These are phyloP conservation scores for Chromobotia macracanthus DNA, from an alignment of 2,797 vertebrate species.

Conservation along the genomic window DNA sequence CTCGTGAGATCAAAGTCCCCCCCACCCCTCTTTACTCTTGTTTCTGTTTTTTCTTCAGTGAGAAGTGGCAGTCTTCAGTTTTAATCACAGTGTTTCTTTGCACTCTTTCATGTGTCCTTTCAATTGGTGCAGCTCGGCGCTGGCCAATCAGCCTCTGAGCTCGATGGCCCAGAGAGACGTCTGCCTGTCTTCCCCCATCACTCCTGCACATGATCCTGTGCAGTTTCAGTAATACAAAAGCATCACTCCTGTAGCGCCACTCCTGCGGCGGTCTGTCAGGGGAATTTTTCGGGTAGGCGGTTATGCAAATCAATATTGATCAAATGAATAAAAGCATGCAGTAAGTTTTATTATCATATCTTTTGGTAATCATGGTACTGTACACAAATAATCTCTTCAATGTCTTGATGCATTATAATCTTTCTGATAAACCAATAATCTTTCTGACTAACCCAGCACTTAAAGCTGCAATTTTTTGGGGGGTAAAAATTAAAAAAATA, in stretches of 20 bases:
- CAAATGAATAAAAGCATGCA: not conserved
- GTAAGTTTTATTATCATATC: not conserved
- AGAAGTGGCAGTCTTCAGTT: constrained; percentile 45
- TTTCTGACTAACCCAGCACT: no score
- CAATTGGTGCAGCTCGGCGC: constrained; percentile 15
- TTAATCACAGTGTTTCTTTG: constrained; percentile 28
- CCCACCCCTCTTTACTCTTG: not conserved
- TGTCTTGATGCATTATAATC: not conserved
- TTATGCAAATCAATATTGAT: not conserved
- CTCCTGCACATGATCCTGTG: not conserved
- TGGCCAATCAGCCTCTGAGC: constrained; percentile 32
- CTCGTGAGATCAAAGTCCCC: constrained; percentile 54
- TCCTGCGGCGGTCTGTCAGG: not conserved
- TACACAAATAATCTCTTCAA: not conserved
- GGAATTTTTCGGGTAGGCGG: not conserved
- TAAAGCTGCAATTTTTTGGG: no score
- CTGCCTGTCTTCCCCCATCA: constrained; percentile 32
- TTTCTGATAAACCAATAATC: not conserved
- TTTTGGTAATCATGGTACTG: not conserved
- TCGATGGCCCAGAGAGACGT: constrained; percentile 24
- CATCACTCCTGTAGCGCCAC: not conserved
- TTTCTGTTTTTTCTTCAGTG: constrained; percentile 13
- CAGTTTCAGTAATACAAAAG: not conserved
- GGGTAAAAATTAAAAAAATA: no score
- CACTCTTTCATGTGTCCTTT: constrained; percentile 46